A percentile compares a stretch with the other conserved stretches of the same genome.
These are phyloP conservation scores for Ptiloglossa arizonensis DNA, from an alignment of 1,140 invertebrate species.

Conservation along the genomic window DNA sequence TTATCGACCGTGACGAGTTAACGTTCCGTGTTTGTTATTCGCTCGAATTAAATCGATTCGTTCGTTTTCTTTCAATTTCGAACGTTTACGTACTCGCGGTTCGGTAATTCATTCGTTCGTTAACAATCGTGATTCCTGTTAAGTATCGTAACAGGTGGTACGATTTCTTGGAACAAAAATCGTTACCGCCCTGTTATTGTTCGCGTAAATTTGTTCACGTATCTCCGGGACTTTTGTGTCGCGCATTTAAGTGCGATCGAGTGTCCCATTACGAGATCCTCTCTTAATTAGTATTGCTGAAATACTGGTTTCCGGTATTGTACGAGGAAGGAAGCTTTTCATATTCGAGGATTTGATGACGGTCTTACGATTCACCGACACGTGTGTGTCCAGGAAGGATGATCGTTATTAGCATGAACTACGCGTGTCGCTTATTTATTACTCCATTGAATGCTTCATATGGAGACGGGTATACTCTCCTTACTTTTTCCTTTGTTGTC, in stretches of 20 bases:
- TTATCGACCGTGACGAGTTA: too few species aligned
- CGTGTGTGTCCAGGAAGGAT: constrained; percentile 54
- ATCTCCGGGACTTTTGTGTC: too few species aligned
- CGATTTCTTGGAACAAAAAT: too few species aligned
- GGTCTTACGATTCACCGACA: constrained; percentile 6
- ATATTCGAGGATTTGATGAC: constrained; percentile 43
- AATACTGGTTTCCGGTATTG: constrained; percentile 4
- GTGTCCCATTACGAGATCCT: background rate
- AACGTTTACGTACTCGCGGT: too few species aligned
- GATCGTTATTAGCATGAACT: constrained; percentile 49
- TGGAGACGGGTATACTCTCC: constrained; percentile 8
- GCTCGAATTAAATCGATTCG: too few species aligned
- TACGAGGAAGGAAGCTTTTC: constrained; percentile 43
- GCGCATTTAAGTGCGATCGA: background rate
- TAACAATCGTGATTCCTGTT: too few species aligned
- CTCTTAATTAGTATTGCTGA: constrained; percentile 3
- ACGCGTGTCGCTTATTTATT: constrained; percentile 62
- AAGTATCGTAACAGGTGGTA: too few species aligned
- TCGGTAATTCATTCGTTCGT: too few species aligned
- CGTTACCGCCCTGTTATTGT: too few species aligned
- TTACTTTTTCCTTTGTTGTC: constrained; percentile 29
- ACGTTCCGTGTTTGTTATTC: too few species aligned
- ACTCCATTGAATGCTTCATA: constrained; percentile 56
- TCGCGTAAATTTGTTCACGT: too few species aligned
- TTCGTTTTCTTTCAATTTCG: too few species aligned